Percentiles rank a stretch among this genome's conserved stretches.
Evolutionary conservation across 2,797 vertebrate species (phyloP).

Genomic region (Spinibarbus caldwelli): DNA sequence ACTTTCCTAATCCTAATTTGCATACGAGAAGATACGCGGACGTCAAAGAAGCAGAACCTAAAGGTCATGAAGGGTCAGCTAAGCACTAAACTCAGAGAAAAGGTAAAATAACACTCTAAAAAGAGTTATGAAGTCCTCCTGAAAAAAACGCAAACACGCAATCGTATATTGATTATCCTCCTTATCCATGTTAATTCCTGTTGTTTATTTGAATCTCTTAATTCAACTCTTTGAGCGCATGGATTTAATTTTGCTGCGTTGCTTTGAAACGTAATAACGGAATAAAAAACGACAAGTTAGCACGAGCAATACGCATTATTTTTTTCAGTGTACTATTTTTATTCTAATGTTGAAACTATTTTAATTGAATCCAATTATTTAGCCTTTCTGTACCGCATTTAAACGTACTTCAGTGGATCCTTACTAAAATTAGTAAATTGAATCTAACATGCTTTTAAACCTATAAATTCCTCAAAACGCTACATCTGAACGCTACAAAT

Average conservation of each 20-base stretch:
- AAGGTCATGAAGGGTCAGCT: conserved; percentile 67
- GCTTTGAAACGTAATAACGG: not conserved
- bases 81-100: conserved; percentile 59
- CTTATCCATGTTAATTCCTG: conserved; percentile 46
- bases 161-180: conserved; percentile 58
- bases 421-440: not conserved
- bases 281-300: not conserved
- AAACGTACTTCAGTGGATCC: not conserved
- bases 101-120: conserved; percentile 62
- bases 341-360: not conserved
- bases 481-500: no score
- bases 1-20: conserved; percentile 76
- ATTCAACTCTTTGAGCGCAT: conserved; percentile 40
- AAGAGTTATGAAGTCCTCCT: conserved; percentile 48
- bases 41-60: no score
- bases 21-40: conserved; percentile 72
- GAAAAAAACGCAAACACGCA: conserved; percentile 71
- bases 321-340: not conserved
- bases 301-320: not conserved
- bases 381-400: not conserved
- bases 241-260: not conserved
- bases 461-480: conserved; percentile 25
- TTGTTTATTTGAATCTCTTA: conserved; percentile 25
- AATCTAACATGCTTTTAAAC: not conserved
- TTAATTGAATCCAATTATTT: not conserved